Evolutionary conservation across 2,113 vertebrate species (phyloP).

Genomic region (Mugil cephalus): DNA sequence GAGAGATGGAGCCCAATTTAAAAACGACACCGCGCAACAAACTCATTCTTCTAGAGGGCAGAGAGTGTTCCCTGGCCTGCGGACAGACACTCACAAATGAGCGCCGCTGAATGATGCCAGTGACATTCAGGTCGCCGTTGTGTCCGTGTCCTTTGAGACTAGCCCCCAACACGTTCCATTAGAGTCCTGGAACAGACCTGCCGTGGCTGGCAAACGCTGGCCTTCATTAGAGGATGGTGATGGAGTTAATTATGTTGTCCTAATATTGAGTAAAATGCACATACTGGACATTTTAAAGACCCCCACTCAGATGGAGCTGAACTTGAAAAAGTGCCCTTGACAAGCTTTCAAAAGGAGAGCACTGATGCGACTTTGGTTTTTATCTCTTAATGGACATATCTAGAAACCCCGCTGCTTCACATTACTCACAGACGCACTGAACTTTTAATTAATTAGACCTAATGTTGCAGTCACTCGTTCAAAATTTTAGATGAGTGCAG

Average conservation of each 20-base stretch:
- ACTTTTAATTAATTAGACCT: slow-evolving; percentile 11
- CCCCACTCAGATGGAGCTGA: slow-evolving; percentile 31
- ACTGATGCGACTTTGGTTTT: slow-evolving; percentile 25
- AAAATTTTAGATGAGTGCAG: slow-evolving; percentile 7
- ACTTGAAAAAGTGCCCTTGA: slow-evolving; percentile 57
- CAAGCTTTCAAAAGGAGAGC: slow-evolving; percentile 28
- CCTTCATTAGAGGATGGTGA: slow-evolving; percentile 64
- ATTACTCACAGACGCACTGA: slow-evolving; percentile 3
- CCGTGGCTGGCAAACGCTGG: slow-evolving; percentile 51
- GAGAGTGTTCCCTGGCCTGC: slow-evolving; percentile 69
- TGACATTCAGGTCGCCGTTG: slow-evolving; percentile 79
- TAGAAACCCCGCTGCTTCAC: slow-evolving; percentile 13
- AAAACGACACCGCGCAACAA: slow-evolving; percentile 79
- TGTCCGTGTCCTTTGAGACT: slow-evolving; percentile 70
- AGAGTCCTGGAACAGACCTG: slow-evolving; percentile 62
- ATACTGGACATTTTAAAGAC: slow-evolving; percentile 35
- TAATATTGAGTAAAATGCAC: slow-evolving; percentile 48
- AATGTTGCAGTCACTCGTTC: slow-evolving; percentile 6
- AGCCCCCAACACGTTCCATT: slow-evolving; percentile 66
- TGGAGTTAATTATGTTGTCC: slow-evolving; percentile 59
- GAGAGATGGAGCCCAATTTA: slow-evolving; percentile 76
- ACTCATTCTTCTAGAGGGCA: slow-evolving; percentile 75
- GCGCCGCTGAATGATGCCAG: slow-evolving; percentile 72
- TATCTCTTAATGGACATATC: slow-evolving; percentile 36
- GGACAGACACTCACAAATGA: slow-evolving; percentile 77